Percentiles rank a stretch among this genome's conserved stretches.
Conservation (phyloP, 2,888 invertebrate genomes). For the Mechanitis mazaeus region DNA sequence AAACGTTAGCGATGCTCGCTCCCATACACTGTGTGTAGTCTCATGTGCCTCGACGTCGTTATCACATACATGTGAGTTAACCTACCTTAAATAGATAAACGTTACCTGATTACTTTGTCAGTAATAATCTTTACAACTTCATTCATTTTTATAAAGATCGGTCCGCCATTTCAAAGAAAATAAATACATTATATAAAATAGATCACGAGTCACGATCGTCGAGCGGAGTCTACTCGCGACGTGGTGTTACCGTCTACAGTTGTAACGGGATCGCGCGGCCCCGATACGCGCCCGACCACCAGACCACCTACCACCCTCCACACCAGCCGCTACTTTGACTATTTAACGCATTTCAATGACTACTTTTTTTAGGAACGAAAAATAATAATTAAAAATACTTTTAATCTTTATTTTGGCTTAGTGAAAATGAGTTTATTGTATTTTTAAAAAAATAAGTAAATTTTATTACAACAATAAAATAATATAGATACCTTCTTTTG, state of each 20-base stretch:
- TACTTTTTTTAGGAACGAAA: not conserved
- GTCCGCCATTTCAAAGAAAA: not conserved
- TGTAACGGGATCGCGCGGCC: conserved; percentile 32
- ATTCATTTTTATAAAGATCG: too few relatives aligned
- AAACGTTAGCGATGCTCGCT: not conserved
- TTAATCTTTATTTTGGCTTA: too few relatives aligned
- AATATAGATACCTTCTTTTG: too few relatives aligned
- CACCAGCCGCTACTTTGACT: not conserved
- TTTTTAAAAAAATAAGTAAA: too few relatives aligned
- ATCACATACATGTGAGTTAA: conserved; percentile 23
- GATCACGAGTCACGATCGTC: not conserved
- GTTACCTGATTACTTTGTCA: not conserved
- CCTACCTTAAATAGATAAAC: not conserved
- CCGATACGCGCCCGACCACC: conserved; percentile 24
- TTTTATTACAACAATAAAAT: too few relatives aligned
- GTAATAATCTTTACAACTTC: not conserved
- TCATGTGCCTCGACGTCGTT: conserved; percentile 23
- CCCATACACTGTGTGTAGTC: not conserved
- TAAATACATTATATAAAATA: not conserved
- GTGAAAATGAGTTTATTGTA: too few relatives aligned
- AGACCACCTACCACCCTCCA: conserved; percentile 1
- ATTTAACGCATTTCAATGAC: not conserved
- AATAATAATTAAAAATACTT: too few relatives aligned
- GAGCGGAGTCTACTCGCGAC: conserved; percentile 10
- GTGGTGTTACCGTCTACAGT: conserved; percentile 23